Evolutionary conservation across 1,140 invertebrate genomes (phyloP), one percentile per base, ranked within the genome.

Genomic region (Halesus radiatus): DNA sequence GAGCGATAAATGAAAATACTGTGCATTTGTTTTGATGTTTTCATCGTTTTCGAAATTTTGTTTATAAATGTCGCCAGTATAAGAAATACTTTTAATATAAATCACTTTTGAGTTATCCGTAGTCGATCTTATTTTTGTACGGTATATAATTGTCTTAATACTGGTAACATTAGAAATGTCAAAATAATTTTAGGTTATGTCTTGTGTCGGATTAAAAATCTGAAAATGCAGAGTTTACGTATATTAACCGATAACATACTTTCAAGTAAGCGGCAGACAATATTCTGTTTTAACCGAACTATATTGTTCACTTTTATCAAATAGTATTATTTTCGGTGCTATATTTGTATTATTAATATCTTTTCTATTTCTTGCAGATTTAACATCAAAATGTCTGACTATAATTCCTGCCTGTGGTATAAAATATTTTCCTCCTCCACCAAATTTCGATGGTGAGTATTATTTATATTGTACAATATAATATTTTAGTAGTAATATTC

Each of bases 351-450:
- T 64, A 23, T 64, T 64, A 23, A 77, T 66, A 22, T 50, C 3
- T 29, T 77, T 66, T 76, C 54, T 76, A 50, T 68, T 32, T 54
- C 4, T 78, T 70, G 6, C 52, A 78, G 64, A 15, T 26, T 54
- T 52, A 56, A 18, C 70, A 72, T 32, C 16, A 64, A 73, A 72
- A 79, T 79, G 53, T 62, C 23, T 50, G 20, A 50, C 66, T 64
- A 82, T 84, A 75, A 50, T 85, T 81, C 90, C 85, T 85, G 50
- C 64, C 54, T 88, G 87, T 81, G 92, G 93, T 26, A 88, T 94
- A 18, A 94, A 94, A 86, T 89, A 92, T 84, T 94, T 92, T 86
- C 84, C 88, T 56, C 88, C 90, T 10, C 92, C 93, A 54, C 88
- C 89, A 82, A 90, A 90, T 81, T 93, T 91, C 86, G 89, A 91